Conservation (phyloP, 2,113 vertebrate species). For the Himantopus leucocephalus region DNA sequence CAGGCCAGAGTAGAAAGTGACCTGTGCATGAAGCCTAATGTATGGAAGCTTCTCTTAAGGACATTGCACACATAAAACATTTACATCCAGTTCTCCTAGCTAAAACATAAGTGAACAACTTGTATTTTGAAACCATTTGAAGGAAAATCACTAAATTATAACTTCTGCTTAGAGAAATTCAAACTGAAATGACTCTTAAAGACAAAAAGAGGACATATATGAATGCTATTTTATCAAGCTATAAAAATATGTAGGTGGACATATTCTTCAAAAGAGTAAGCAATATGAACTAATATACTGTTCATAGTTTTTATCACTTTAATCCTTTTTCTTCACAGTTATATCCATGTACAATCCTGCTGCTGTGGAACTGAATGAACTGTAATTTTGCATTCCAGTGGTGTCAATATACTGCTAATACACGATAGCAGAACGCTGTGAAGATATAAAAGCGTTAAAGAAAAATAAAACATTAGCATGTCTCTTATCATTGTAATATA, state of each 20-base stretch:
- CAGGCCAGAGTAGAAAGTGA: background rate
- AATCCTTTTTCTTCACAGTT: background rate
- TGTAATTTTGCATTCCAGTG: background rate
- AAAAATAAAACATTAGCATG: background rate
- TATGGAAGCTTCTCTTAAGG: background rate
- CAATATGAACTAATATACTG: background rate
- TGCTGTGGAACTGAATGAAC: background rate
- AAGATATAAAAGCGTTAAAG: background rate
- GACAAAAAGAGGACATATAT: background rate
- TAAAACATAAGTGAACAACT: background rate
- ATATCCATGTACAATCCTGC: background rate
- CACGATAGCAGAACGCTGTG: background rate
- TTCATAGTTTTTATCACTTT: background rate
- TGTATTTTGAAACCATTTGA: background rate
- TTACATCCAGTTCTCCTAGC: background rate
- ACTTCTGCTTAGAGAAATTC: background rate
- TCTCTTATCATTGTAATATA: background rate
- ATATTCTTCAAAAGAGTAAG: background rate
- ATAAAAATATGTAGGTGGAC: background rate
- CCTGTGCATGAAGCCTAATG: background rate
- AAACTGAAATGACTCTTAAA: background rate
- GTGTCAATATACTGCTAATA: background rate
- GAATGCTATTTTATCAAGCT: background rate
- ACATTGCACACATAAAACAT: background rate
- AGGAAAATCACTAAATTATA: background rate